These are phyloP conservation scores for Leptopilina syphax DNA, from an alignment of 2,888 invertebrate genomes.

Conservation along the genomic window DNA sequence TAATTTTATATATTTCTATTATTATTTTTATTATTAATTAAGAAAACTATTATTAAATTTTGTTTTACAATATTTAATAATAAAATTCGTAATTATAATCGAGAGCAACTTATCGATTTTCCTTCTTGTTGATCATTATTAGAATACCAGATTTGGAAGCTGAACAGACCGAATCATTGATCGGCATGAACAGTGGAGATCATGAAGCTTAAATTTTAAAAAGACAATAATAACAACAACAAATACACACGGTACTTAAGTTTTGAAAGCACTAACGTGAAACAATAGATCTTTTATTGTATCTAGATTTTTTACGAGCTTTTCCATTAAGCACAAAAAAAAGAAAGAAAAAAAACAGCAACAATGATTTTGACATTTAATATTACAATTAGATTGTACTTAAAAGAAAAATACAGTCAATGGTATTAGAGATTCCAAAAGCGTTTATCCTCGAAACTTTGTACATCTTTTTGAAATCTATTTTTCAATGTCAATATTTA, in stretches of 20 bases:
- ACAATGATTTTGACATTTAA: conserved; percentile 42
- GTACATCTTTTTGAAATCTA: conserved; percentile 7
- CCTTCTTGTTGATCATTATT: conserved; percentile 60
- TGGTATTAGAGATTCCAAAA: neutral
- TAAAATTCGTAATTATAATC: neutral
- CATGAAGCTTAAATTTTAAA: conserved; percentile 78
- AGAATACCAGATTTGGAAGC: conserved; percentile 82
- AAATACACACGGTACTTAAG: conserved; percentile 50
- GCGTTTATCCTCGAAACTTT: conserved; percentile 33
- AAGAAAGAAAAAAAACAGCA: conserved; percentile 15
- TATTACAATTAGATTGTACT: conserved; percentile 10
- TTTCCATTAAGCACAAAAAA: conserved; percentile 44
- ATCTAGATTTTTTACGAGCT: conserved; percentile 41
- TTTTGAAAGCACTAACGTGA: conserved; percentile 20
- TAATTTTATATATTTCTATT: conserved; percentile 60
- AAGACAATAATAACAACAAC: conserved; percentile 65
- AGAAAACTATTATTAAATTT: conserved; percentile 10
- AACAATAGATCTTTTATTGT: conserved; percentile 39
- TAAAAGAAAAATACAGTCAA: neutral
- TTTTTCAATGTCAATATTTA: conserved; percentile 1
- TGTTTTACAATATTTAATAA: too few relatives aligned
- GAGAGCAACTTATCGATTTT: neutral
- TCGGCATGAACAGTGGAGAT: conserved; percentile 80
- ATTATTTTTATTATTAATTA: neutral
- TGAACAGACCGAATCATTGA: conserved; percentile 84